These are phyloP conservation scores for Scolopax mira DNA, from an alignment of 2,113 vertebrate species.

Conservation along the genomic window DNA sequence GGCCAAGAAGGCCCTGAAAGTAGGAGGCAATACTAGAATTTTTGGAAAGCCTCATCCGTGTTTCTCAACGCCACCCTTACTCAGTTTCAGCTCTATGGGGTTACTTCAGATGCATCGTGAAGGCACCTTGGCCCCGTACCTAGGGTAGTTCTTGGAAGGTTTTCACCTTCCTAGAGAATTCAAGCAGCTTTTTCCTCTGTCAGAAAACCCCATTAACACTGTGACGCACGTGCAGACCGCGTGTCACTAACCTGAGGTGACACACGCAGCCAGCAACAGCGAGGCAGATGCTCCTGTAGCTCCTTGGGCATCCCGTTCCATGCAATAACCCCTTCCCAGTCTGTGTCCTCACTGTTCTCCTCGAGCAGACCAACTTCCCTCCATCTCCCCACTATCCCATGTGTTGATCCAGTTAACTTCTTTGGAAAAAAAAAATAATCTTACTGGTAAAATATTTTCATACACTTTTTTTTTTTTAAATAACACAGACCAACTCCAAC, in stretches of 20 bases:
- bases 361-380: rapidly evolving
- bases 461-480: background rate
- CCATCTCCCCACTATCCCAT: background rate
- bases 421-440: background rate
- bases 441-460: background rate
- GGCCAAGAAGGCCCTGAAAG: background rate
- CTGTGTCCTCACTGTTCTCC: background rate
- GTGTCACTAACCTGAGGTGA: background rate
- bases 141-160: background rate
- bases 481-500: background rate
- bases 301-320: background rate
- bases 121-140: background rate
- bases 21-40: background rate
- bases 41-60: background rate
- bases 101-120: background rate
- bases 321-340: background rate
- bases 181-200: background rate
- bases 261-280: rapidly evolving
- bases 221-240: rapidly evolving
- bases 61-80: background rate
- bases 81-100: background rate
- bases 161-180: background rate
- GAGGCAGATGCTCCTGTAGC: background rate
- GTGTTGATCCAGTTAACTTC: too few species aligned
- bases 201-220: background rate